phyloP scores from a whole-genome alignment of 1,140 invertebrate genomes.

The Drosophila truncata region DNA sequence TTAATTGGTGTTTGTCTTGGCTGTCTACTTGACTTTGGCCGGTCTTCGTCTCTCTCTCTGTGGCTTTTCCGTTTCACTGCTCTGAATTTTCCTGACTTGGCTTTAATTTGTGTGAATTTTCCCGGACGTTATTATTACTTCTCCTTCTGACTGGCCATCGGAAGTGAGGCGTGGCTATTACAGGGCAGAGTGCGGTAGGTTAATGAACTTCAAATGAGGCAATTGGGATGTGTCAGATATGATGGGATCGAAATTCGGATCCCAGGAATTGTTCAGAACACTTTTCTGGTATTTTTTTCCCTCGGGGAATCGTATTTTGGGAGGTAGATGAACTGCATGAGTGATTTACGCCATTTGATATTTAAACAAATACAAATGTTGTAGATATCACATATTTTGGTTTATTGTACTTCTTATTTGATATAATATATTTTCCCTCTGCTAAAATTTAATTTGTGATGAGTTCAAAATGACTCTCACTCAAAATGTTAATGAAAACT shows the following conservation, averaged over 20 bases:
- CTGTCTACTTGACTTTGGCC: conserved; percentile 43
- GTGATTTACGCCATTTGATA: conserved; percentile 17
- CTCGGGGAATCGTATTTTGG: background rate
- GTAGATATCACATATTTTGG: background rate
- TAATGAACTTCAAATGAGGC: conserved; percentile 33
- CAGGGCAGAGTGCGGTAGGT: conserved; percentile 20
- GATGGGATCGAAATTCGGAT: background rate
- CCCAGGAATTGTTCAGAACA: background rate
- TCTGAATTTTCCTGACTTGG: conserved; percentile 28
- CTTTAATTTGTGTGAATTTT: conserved; percentile 77
- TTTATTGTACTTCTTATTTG: background rate
- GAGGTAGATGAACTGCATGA: conserved; percentile 15
- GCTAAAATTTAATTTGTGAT: background rate
- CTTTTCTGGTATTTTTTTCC: conserved; percentile 1
- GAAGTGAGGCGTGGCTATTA: conserved; percentile 33
- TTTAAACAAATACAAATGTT: background rate
- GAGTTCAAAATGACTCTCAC: background rate
- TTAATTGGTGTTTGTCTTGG: conserved; percentile 80
- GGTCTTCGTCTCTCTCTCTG: conserved; percentile 1
- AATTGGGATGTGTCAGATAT: conserved; percentile 22
- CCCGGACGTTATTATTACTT: conserved; percentile 29
- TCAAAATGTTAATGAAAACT: background rate
- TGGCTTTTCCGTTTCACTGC: conserved; percentile 12
- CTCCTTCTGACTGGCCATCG: conserved; percentile 22
- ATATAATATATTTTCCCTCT: background rate